Percentiles rank a stretch among this genome's conserved stretches.
Evolutionary conservation across 2,113 vertebrate genomes (phyloP).

Genomic region (Benitochromis conjunctus): DNA sequence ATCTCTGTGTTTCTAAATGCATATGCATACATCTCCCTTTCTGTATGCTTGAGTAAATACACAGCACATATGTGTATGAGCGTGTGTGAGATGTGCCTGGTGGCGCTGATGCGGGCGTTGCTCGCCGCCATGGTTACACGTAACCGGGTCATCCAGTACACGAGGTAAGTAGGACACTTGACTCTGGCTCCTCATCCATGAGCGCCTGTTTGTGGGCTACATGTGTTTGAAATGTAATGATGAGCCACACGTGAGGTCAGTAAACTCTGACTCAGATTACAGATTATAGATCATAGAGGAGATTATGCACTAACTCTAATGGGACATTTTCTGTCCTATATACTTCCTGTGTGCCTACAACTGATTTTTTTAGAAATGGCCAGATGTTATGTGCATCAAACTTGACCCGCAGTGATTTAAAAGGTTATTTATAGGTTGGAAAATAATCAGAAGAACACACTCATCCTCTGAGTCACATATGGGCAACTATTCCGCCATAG

Average conservation of each 20-base stretch:
- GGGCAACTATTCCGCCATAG: neutral
- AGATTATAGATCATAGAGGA: neutral
- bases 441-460: neutral
- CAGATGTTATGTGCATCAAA: neutral
- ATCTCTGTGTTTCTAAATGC: neutral
- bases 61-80: neutral
- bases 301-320: neutral
- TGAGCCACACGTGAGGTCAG: neutral
- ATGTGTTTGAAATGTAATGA: neutral
- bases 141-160: slow-evolving; percentile 50
- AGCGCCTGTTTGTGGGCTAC: neutral
- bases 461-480: neutral
- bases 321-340: neutral
- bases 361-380: neutral
- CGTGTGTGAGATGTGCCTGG: neutral
- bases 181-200: slow-evolving; percentile 9
- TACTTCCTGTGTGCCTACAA: neutral
- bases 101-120: neutral
- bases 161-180: slow-evolving; percentile 53
- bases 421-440: neutral
- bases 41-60: slow-evolving; percentile 28
- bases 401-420: neutral
- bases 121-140: slow-evolving; percentile 25
- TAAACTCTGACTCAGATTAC: neutral
- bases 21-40: neutral